phyloP scores from a whole-genome alignment of 2,888 invertebrate genomes.

The Phoenoteleia sp. region DNA sequence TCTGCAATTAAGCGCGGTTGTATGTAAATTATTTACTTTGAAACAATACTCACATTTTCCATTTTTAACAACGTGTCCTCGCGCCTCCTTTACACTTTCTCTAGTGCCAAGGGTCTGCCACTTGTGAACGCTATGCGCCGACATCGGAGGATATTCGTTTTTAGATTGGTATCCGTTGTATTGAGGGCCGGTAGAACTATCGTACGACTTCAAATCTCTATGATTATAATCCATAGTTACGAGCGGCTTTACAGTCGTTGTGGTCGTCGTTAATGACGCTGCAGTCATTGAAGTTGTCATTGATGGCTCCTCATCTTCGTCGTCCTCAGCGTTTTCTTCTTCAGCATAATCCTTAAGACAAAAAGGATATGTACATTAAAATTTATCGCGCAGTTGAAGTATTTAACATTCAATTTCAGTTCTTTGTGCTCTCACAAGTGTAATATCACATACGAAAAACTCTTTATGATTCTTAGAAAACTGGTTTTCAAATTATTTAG shows the following conservation, averaged over 20 bases:
- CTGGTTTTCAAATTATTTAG: no score
- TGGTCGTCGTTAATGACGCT: slow-evolving; percentile 80
- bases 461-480: no score
- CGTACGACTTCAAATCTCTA: slow-evolving; percentile 77
- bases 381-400: no score
- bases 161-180: slow-evolving; percentile 80
- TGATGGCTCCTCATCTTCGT: slow-evolving; percentile 76
- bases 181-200: slow-evolving; percentile 75
- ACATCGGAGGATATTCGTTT: slow-evolving; percentile 82
- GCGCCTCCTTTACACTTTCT: slow-evolving; percentile 82
- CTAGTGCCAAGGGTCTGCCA: slow-evolving; percentile 82
- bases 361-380: no score
- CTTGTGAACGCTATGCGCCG: slow-evolving; percentile 82
- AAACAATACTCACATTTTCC: slow-evolving; percentile 80
- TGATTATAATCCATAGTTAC: slow-evolving; percentile 77
- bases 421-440: no score
- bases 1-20: slow-evolving; percentile 19
- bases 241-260: slow-evolving; percentile 82
- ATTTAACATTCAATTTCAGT: no score
- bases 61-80: slow-evolving; percentile 78
- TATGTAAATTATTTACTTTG: slow-evolving; percentile 25
- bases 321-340: slow-evolving; percentile 80
- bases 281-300: slow-evolving; percentile 75
- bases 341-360: slow-evolving; percentile 81
- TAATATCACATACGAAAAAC: no score